Conservation (phyloP, 1,140 invertebrate species). For the Drosophila yakuba region DNA sequence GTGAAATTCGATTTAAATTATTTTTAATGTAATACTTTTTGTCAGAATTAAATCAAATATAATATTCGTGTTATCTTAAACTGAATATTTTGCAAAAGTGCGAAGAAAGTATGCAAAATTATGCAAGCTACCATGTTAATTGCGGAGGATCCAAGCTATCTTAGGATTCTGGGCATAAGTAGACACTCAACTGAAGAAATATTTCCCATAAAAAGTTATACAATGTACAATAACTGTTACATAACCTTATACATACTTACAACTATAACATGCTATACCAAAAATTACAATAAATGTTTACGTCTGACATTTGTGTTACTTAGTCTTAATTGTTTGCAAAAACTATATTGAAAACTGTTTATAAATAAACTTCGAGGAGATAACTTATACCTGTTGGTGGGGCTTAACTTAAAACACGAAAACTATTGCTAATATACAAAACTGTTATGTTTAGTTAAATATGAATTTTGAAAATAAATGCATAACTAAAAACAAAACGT, state of each 20-base stretch:
- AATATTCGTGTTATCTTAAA: conserved; percentile 66
- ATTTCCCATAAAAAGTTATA: conserved; percentile 31
- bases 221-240: conserved; percentile 48
- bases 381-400: conserved; percentile 39
- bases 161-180: conserved; percentile 2
- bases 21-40: background rate
- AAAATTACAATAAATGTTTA: conserved; percentile 56
- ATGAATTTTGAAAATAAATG: conserved; percentile 76
- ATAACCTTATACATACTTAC: conserved; percentile 41
- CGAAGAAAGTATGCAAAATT: conserved; percentile 29
- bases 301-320: conserved; percentile 75
- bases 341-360: conserved; percentile 66
- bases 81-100: conserved; percentile 48
- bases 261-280: conserved; percentile 47
- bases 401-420: conserved; percentile 42
- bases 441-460: conserved; percentile 79
- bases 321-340: conserved; percentile 76
- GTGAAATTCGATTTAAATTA: conserved; percentile 61
- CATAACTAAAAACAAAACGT: conserved; percentile 65
- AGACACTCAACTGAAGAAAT: conserved; percentile 5
- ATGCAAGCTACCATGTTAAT: conserved; percentile 15
- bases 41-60: conserved; percentile 51
- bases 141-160: conserved; percentile 20
- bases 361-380: conserved; percentile 35
- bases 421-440: conserved; percentile 75